A percentile compares a stretch with the other conserved stretches of the same genome.
Conservation (phyloP, 2,888 invertebrate species). For the Tanytarsus gracilentus region DNA sequence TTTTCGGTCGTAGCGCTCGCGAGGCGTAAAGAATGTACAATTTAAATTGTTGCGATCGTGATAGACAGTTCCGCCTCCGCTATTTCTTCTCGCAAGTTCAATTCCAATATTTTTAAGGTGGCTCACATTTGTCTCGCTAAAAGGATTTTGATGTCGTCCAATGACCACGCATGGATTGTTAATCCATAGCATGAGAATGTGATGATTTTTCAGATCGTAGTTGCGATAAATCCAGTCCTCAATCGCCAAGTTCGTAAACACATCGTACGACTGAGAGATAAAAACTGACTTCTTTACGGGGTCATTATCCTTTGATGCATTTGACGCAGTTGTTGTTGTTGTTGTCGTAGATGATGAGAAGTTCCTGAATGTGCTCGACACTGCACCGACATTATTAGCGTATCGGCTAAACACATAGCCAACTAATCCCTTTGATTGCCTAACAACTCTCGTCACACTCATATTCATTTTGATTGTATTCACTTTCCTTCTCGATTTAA, state of each 20-base stretch:
- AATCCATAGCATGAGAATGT: conserved; percentile 83
- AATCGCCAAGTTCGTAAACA: conserved; percentile 86
- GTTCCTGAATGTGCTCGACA: not conserved
- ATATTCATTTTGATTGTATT: no score
- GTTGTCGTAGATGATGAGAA: not conserved
- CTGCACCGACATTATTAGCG: not conserved
- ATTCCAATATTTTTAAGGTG: conserved; percentile 58
- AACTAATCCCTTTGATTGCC: no score
- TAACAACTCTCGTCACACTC: no score
- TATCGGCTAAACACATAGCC: not conserved
- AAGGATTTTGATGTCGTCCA: conserved; percentile 95
- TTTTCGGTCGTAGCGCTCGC: conserved; percentile 72
- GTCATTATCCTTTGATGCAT: conserved; percentile 2
- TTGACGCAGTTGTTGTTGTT: not conserved
- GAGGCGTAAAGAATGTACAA: conserved; percentile 80
- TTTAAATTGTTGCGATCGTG: conserved; percentile 92
- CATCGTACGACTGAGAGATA: conserved; percentile 83
- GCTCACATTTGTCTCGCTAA: conserved; percentile 78
- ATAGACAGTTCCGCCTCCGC: conserved; percentile 94
- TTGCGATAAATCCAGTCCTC: conserved; percentile 95
- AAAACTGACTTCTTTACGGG: conserved; percentile 70
- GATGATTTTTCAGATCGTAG: conserved; percentile 70
- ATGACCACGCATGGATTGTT: conserved; percentile 92
- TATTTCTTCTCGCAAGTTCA: conserved; percentile 75
- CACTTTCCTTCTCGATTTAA: no score